Percentiles rank a stretch among this genome's conserved stretches.
These are phyloP conservation scores for Rhabdophis nuchalis DNA, from an alignment of 2,797 vertebrate genomes.

Conservation along the genomic window DNA sequence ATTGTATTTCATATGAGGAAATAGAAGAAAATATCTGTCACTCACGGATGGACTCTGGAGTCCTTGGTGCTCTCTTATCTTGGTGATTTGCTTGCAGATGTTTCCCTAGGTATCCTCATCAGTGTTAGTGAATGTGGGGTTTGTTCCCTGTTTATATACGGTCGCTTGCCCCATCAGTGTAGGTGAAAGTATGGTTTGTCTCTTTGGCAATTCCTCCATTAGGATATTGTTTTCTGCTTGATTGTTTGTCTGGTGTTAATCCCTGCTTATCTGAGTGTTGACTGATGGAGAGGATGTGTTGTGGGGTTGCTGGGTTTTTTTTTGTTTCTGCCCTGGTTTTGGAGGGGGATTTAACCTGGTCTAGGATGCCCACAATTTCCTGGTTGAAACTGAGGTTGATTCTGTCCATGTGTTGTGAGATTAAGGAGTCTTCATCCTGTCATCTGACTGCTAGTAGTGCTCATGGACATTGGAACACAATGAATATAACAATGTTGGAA, in stretches of 20 bases:
- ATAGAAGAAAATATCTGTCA: neutral
- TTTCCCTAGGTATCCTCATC: neutral
- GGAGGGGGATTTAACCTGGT: neutral
- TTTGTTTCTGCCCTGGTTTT: neutral
- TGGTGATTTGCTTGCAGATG: neutral
- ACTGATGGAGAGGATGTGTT: neutral
- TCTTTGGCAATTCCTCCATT: neutral
- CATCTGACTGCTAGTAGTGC: neutral
- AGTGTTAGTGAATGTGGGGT: neutral
- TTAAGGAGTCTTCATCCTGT: neutral
- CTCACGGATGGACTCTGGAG: neutral
- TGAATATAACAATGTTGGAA: neutral
- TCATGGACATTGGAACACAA: neutral
- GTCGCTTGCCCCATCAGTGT: neutral
- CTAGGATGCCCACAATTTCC: neutral
- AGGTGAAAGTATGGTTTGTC: neutral
- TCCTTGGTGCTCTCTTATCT: neutral
- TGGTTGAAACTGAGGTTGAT: neutral
- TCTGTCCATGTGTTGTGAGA: neutral
- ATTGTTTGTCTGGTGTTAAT: neutral
- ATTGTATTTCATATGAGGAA: neutral
- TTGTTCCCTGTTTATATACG: neutral
- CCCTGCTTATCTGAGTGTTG: neutral
- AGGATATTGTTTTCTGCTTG: neutral
- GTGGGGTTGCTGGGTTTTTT: neutral